These are phyloP conservation scores for Mus spretus DNA, from an alignment of 2,797 vertebrate genomes.

Conservation along the genomic window DNA sequence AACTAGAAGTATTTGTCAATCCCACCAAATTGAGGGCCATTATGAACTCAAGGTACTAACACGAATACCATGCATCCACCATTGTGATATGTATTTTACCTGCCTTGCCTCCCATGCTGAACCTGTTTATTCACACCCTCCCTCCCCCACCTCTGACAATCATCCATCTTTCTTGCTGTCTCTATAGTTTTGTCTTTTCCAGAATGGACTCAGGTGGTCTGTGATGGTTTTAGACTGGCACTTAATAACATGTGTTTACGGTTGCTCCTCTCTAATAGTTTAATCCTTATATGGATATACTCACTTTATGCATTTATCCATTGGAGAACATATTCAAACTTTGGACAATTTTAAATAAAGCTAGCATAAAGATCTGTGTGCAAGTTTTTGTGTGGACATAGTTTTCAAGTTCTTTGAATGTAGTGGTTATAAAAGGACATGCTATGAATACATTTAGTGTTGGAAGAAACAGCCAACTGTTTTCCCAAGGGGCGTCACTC, in stretches of 20 bases:
- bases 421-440: neutral
- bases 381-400: neutral
- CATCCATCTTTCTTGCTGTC: neutral
- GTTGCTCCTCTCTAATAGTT: neutral
- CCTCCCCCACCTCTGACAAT: neutral
- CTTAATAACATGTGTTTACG: neutral
- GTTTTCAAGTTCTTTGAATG: neutral
- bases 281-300: neutral
- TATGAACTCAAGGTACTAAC: neutral
- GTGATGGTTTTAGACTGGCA: neutral
- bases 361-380: neutral
- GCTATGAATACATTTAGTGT: neutral
- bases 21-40: no score
- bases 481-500: neutral
- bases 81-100: no score
- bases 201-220: neutral
- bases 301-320: neutral
- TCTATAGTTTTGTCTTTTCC: neutral
- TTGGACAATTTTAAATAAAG: neutral
- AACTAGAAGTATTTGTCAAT: rapidly evolving
- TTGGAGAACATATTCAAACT: neutral
- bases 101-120: no score
- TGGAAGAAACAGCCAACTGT: neutral
- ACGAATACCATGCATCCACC: neutral
- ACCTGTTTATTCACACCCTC: neutral